Conservation (phyloP, 2,888 invertebrate genomes). For the Eilema griseolum region DNA sequence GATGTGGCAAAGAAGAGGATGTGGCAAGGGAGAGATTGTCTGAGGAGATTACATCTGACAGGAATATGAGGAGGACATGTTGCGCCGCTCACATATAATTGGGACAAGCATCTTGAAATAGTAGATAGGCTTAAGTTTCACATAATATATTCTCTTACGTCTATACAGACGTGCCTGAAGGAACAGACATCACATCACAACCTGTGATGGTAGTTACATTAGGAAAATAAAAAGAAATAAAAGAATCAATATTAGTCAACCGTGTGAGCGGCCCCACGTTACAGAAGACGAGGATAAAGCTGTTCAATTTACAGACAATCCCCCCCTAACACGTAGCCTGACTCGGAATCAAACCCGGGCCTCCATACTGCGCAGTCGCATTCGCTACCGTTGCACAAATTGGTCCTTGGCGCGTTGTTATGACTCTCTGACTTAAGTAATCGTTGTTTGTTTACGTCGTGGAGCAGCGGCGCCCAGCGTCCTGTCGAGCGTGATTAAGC, state of each 20-base stretch:
- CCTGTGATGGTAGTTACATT: no score
- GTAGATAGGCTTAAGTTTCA: not conserved
- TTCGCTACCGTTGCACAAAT: not conserved
- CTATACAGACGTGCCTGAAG: not conserved
- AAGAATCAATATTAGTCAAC: no score
- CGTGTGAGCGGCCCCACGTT: no score
- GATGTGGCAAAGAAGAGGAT: not conserved
- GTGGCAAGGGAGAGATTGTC: not conserved
- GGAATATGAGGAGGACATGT: not conserved
- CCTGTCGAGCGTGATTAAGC: conserved; percentile 45
- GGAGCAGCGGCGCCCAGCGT: not conserved
- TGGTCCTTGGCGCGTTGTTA: no score
- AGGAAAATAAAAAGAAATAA: no score
- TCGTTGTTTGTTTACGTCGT: not conserved
- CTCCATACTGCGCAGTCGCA: not conserved
- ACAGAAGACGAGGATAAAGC: not conserved
- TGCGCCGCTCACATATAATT: not conserved
- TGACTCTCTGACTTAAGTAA: not conserved
- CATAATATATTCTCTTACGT: not conserved
- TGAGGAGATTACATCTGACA: not conserved
- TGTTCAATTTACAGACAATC: not conserved
- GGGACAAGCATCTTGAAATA: not conserved
- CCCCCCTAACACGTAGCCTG: not conserved
- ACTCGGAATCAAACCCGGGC: not conserved
- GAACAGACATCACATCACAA: not conserved